These are phyloP conservation scores for Cheilosia impressa DNA, from an alignment of 2,888 invertebrate species.

Conservation along the genomic window DNA sequence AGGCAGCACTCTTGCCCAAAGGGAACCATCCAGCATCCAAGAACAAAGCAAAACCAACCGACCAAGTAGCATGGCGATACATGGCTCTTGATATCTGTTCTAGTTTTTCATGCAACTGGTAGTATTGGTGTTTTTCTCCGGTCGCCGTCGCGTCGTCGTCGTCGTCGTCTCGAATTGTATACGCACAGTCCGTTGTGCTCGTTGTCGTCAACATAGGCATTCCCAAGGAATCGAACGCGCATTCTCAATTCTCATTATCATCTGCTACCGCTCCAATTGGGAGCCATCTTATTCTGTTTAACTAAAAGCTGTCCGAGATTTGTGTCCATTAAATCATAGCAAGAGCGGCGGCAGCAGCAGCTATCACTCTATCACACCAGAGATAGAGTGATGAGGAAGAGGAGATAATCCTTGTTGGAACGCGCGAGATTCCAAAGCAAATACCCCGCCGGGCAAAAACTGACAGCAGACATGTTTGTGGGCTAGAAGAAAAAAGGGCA, in stretches of 20 bases:
- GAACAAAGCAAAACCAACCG: constrained; percentile 10
- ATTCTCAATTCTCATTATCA: constrained; percentile 59
- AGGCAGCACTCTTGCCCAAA: constrained; percentile 39
- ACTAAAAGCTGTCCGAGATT: constrained; percentile 41
- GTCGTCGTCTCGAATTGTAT: not conserved
- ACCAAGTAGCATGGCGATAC: constrained; percentile 53
- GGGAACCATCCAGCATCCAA: not conserved
- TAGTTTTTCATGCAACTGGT: constrained; percentile 64
- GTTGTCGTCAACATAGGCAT: constrained; percentile 38
- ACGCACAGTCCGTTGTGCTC: constrained; percentile 45
- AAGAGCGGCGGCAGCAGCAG: constrained; percentile 52
- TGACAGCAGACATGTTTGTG: constrained; percentile 56
- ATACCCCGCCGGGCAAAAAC: constrained; percentile 56
- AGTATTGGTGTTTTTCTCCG: constrained; percentile 18
- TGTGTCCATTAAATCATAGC: constrained; percentile 71
- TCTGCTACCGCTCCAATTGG: constrained; percentile 22
- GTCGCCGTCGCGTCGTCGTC: too few relatives aligned
- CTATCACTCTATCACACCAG: constrained; percentile 73
- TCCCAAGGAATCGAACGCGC: constrained; percentile 61
- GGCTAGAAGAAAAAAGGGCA: constrained; percentile 2
- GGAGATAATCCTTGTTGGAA: constrained; percentile 74
- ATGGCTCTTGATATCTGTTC: constrained; percentile 69
- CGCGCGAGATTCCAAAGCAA: constrained; percentile 73
- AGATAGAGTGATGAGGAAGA: constrained; percentile 74
- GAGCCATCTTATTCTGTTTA: constrained; percentile 38